These are phyloP conservation scores for Epinephelus fuscoguttatus DNA, from an alignment of 2,113 vertebrate species.

Conservation along the genomic window DNA sequence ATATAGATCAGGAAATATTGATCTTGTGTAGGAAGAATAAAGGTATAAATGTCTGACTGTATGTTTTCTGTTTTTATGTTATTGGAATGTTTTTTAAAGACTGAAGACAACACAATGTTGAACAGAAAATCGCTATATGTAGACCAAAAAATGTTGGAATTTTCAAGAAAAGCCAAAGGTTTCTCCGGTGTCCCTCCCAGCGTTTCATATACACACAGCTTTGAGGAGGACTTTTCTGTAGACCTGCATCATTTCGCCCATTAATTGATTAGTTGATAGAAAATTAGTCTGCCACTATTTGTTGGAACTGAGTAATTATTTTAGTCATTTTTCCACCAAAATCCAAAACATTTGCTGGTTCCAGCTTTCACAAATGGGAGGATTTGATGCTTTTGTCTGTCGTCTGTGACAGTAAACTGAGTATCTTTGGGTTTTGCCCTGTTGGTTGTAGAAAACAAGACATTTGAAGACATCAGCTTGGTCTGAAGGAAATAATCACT, in stretches of 20 bases:
- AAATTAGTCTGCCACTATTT: not conserved
- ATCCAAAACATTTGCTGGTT: not conserved
- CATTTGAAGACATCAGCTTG: not conserved
- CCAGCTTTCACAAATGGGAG: not conserved
- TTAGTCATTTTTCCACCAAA: not conserved
- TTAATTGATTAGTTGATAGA: not conserved
- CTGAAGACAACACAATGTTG: not conserved
- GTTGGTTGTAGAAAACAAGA: too few species aligned
- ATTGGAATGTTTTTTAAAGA: not conserved
- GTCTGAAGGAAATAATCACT: not conserved
- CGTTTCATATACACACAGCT: not conserved
- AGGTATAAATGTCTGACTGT: not conserved
- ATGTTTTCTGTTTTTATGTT: not conserved
- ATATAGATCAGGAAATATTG: slow-evolving; percentile 49
- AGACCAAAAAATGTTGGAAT: not conserved
- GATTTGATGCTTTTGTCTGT: not conserved
- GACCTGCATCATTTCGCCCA: not conserved
- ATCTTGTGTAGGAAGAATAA: slow-evolving; percentile 29
- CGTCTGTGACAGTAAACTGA: too few species aligned
- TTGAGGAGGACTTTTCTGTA: not conserved
- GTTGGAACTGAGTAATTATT: too few species aligned
- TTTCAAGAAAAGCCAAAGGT: not conserved
- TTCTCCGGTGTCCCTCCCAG: not conserved
- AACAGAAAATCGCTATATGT: not conserved
- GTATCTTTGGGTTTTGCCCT: too few species aligned